Percentiles rank a stretch among this genome's conserved stretches.
Conservation (phyloP, 1,140 invertebrate genomes). For the Aphis gossypii region DNA sequence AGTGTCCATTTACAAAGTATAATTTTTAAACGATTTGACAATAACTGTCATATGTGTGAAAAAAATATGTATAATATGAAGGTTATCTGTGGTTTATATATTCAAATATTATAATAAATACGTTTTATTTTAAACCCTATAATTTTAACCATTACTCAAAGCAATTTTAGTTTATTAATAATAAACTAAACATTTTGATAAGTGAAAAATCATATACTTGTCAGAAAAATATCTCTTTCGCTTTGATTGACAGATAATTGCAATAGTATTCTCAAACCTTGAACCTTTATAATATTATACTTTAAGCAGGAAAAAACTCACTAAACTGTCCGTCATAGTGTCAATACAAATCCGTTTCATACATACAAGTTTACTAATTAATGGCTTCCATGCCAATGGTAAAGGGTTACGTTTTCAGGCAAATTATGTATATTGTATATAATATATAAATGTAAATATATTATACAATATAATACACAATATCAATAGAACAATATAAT, state of each 20-base stretch:
- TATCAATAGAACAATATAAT: not conserved
- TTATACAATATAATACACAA: not conserved
- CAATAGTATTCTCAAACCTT: not conserved
- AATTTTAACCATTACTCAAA: not conserved
- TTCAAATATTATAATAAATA: constrained; percentile 8
- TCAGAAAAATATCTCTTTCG: constrained; percentile 20
- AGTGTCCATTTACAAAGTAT: not conserved
- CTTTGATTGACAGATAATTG: constrained; percentile 23
- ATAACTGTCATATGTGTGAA: not conserved
- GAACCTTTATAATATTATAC: not conserved
- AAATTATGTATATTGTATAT: not conserved
- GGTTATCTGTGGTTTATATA: not conserved
- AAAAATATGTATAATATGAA: not conserved
- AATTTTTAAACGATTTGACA: not conserved
- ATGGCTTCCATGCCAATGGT: not conserved
- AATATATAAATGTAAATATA: not conserved
- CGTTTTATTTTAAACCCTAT: not conserved
- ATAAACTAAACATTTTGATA: constrained; percentile 3
- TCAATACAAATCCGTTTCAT: constrained; percentile 30
- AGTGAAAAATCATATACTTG: not conserved
- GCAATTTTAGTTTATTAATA: not conserved
- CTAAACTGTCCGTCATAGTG: constrained; percentile 24
- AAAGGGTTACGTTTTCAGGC: not conserved
- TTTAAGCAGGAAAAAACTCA: not conserved
- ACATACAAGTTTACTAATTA: constrained; percentile 1